Conservation (phyloP, 1,140 invertebrate species). For the Hylaeus anthracinus region DNA sequence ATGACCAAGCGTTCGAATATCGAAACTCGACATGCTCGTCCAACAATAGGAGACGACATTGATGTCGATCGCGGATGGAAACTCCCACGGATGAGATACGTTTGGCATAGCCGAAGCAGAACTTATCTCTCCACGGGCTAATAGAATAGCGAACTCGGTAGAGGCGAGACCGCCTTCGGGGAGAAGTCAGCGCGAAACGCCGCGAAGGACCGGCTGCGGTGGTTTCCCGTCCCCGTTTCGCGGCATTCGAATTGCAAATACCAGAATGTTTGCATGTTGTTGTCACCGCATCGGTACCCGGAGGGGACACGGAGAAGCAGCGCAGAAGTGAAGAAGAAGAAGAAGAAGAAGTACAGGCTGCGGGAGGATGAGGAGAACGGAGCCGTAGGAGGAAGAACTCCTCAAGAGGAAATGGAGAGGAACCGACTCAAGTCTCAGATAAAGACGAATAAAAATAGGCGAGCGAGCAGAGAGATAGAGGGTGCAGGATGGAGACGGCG, state of each 20-base stretch:
- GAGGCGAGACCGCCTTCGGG: constrained; percentile 26
- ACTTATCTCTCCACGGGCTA: constrained; percentile 57
- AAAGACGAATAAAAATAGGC: constrained; percentile 79
- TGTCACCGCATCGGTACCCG: constrained; percentile 77
- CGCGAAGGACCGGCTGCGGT: constrained; percentile 37
- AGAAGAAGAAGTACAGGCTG: constrained; percentile 13
- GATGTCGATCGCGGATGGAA: not conserved
- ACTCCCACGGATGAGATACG: not conserved
- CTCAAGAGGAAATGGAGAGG: constrained; percentile 67
- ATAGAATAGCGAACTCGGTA: constrained; percentile 59
- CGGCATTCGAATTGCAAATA: constrained; percentile 82
- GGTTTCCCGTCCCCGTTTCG: constrained; percentile 68
- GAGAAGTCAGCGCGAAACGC: constrained; percentile 26
- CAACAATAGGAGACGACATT: not conserved
- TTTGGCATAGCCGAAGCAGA: constrained; percentile 18
- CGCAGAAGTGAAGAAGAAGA: constrained; percentile 31
- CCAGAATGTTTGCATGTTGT: constrained; percentile 81
- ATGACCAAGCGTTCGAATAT: no score
- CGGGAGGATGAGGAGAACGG: constrained; percentile 23
- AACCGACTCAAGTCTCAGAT: constrained; percentile 68
- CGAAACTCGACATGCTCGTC: not conserved
- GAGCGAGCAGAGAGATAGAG: constrained; percentile 71
- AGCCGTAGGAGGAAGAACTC: constrained; percentile 56
- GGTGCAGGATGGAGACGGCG: constrained; percentile 78
- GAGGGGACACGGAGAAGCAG: constrained; percentile 51